Evolutionary conservation across 2,888 invertebrate genomes (phyloP).

Genomic region (Galeopsomyia nigrocyanea): DNA sequence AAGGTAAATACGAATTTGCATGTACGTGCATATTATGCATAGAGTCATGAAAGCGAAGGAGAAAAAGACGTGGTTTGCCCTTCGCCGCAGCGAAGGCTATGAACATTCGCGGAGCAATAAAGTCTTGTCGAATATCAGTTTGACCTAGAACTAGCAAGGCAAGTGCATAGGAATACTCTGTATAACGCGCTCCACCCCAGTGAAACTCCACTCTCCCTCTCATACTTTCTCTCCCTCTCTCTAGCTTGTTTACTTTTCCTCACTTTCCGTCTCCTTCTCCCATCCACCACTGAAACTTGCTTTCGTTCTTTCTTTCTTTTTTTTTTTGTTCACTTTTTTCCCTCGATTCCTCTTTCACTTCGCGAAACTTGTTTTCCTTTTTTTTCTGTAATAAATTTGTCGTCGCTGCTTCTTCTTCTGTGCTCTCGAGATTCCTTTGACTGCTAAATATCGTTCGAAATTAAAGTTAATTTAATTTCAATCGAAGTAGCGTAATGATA

Average conservation of each 20-base stretch:
- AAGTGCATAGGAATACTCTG: conserved; percentile 41
- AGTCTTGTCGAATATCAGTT: conserved; percentile 57
- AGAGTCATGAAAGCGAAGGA: not conserved
- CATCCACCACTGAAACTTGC: too few relatives aligned
- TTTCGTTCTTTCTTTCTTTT: not conserved
- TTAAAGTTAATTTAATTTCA: too few relatives aligned
- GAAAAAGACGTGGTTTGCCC: conserved; percentile 50
- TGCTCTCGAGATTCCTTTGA: not conserved
- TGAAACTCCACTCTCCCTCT: conserved; percentile 27
- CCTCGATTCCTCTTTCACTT: conserved; percentile 9
- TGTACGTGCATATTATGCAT: not conserved
- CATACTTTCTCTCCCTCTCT: conserved; percentile 38
- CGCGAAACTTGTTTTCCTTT: too few relatives aligned
- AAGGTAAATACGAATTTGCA: too few relatives aligned
- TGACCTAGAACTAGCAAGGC: conserved; percentile 53
- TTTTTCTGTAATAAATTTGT: conserved; percentile 9
- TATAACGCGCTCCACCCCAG: conserved; percentile 13
- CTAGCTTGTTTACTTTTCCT: conserved; percentile 28
- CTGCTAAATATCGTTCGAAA: too few relatives aligned
- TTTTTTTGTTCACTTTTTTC: conserved; percentile 29
- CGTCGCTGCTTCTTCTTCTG: not conserved
- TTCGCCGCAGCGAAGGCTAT: conserved; percentile 47
- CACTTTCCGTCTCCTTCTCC: not conserved
- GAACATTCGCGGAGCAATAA: conserved; percentile 52
- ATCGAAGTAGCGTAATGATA: too few relatives aligned